A percentile compares a stretch with the other conserved stretches of the same genome.
These are phyloP conservation scores for Centropus unirufus DNA, from an alignment of 2,113 vertebrate genomes.

Conservation along the genomic window DNA sequence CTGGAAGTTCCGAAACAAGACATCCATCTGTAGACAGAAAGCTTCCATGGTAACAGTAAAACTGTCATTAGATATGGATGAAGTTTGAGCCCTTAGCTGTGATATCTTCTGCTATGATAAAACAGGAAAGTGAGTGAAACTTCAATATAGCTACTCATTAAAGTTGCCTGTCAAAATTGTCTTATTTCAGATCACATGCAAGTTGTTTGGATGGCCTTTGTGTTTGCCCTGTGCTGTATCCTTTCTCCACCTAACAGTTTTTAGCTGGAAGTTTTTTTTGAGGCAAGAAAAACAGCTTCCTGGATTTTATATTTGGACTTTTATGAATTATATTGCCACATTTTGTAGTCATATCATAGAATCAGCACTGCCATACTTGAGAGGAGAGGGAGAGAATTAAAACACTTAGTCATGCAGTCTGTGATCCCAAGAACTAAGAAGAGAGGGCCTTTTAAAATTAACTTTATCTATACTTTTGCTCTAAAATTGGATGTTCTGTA, in stretches of 20 bases:
- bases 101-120: neutral
- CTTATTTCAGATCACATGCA: neutral
- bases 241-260: neutral
- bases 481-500: neutral
- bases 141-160: neutral
- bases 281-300: neutral
- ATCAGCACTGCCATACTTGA: neutral
- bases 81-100: neutral
- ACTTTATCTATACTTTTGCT: neutral
- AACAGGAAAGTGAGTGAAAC: neutral
- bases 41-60: neutral
- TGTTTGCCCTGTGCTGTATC: neutral
- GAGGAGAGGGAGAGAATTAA: neutral
- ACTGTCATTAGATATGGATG: neutral
- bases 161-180: neutral
- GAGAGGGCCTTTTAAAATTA: constrained; percentile 2
- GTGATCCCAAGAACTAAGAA: neutral
- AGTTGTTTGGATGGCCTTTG: neutral
- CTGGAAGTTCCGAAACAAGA: neutral
- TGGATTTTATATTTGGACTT: neutral
- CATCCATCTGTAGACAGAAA: neutral
- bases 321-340: neutral
- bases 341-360: neutral
- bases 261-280: neutral
- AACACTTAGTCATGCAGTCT: neutral